A percentile compares a stretch with the other conserved stretches of the same genome.
These are phyloP conservation scores for Thymelicus acteon DNA, from an alignment of 2,888 invertebrate species.

Conservation along the genomic window DNA sequence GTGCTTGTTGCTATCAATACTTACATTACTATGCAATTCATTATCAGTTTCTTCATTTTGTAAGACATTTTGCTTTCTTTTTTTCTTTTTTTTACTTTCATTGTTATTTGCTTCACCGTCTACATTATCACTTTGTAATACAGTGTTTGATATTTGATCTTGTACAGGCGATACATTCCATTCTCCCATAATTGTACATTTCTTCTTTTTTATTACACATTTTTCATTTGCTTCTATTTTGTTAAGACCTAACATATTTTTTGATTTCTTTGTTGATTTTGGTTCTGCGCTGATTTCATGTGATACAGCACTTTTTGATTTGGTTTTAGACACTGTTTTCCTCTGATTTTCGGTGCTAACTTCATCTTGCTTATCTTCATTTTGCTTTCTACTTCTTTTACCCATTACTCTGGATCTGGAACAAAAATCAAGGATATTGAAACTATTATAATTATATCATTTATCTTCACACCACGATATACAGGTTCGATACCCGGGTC, in stretches of 20 bases:
- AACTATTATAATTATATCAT: background rate
- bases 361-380: conserved; percentile 36
- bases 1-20: background rate
- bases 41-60: background rate
- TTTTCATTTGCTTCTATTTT: background rate
- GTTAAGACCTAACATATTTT: background rate
- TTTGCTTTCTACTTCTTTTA: conserved; percentile 47
- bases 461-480: too few species aligned
- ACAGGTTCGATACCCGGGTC: too few species aligned
- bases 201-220: background rate
- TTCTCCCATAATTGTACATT: background rate
- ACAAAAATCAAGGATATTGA: conserved; percentile 36
- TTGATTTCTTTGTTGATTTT: background rate
- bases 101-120: background rate
- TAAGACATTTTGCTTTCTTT: conserved; percentile 13
- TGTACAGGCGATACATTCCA: background rate
- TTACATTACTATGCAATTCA: background rate
- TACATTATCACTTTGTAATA: background rate
- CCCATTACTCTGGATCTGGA: conserved; percentile 56
- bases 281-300: background rate
- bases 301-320: background rate
- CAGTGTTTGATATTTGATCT: background rate
- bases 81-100: conserved; percentile 24
- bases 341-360: conserved; percentile 1
- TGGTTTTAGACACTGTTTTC: conserved; percentile 14